Evolutionary conservation across 1,140 invertebrate species (phyloP).

Genomic region (Cryptotermes secundus): DNA sequence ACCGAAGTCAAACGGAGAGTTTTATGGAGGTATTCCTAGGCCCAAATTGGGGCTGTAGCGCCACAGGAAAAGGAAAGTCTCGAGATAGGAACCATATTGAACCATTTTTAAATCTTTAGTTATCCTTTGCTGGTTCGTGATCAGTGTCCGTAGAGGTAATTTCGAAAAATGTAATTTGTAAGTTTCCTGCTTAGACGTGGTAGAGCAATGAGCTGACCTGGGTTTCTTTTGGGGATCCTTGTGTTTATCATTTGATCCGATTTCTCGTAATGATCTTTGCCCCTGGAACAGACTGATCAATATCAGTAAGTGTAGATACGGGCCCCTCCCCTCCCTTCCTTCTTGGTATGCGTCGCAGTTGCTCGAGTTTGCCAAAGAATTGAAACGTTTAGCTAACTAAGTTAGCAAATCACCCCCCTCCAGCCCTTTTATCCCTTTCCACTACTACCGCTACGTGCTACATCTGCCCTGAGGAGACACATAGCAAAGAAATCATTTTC

Average conservation of each 20-base stretch:
- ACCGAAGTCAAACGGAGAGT: no score
- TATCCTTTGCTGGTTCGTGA: no score
- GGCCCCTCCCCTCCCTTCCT: background rate
- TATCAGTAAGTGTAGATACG: background rate
- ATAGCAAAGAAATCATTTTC: slow-evolving; percentile 14
- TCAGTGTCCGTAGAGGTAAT: background rate
- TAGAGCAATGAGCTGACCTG: background rate
- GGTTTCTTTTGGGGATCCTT: background rate
- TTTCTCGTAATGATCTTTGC: background rate
- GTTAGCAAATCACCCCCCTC: slow-evolving; percentile 5
- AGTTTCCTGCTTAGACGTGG: background rate
- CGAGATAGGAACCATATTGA: no score
- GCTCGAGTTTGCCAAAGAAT: slow-evolving; percentile 8
- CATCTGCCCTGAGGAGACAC: slow-evolving; percentile 12
- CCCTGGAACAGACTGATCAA: slow-evolving; percentile 12
- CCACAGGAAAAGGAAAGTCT: no score
- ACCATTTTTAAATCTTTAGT: no score
- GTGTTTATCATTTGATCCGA: background rate
- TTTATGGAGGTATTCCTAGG: no score
- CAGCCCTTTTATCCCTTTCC: background rate
- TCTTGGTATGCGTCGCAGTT: slow-evolving; percentile 5
- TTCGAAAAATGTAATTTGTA: background rate
- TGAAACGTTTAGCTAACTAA: slow-evolving; percentile 19
- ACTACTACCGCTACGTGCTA: background rate
- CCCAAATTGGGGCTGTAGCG: no score